Conservation (phyloP, 2,888 invertebrate species). For the Sussaba pulchella region DNA sequence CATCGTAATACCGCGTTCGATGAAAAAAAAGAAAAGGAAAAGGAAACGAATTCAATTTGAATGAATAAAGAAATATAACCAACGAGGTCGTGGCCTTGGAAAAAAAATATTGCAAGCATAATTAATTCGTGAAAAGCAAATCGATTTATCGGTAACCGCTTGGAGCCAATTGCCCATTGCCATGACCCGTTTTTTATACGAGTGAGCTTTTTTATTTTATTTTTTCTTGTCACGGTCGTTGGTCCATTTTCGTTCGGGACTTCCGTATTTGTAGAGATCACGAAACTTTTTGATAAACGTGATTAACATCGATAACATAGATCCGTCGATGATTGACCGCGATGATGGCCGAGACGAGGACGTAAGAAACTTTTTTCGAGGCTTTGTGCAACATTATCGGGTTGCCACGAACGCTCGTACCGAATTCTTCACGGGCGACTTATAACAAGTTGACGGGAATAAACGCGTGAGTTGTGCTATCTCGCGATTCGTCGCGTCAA, state of each 20-base stretch:
- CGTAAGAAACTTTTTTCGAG: neutral
- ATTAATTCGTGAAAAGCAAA: conserved; percentile 5
- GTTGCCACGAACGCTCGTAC: conserved; percentile 11
- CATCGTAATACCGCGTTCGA: too few relatives aligned
- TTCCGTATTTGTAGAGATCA: conserved; percentile 36
- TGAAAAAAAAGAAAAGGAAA: too few relatives aligned
- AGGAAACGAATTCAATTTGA: too few relatives aligned
- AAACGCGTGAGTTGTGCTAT: conserved; percentile 35
- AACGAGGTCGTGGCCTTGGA: conserved; percentile 23
- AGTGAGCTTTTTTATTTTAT: neutral
- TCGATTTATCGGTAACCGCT: neutral
- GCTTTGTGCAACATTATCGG: conserved; percentile 17
- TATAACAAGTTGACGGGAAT: too few relatives aligned
- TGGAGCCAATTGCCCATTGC: neutral
- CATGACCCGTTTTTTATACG: conserved; percentile 44
- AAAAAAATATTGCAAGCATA: conserved; percentile 5
- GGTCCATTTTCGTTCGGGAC: neutral
- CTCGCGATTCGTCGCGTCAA: conserved; percentile 68
- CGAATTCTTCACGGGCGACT: too few relatives aligned
- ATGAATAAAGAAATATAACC: neutral
- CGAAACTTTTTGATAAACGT: too few relatives aligned
- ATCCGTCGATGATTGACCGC: too few relatives aligned
- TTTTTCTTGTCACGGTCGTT: too few relatives aligned
- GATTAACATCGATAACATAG: too few relatives aligned
- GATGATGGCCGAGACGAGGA: too few relatives aligned